These are phyloP conservation scores for Toxotes lorentzi DNA, from an alignment of 2,797 vertebrate species.

Conservation along the genomic window DNA sequence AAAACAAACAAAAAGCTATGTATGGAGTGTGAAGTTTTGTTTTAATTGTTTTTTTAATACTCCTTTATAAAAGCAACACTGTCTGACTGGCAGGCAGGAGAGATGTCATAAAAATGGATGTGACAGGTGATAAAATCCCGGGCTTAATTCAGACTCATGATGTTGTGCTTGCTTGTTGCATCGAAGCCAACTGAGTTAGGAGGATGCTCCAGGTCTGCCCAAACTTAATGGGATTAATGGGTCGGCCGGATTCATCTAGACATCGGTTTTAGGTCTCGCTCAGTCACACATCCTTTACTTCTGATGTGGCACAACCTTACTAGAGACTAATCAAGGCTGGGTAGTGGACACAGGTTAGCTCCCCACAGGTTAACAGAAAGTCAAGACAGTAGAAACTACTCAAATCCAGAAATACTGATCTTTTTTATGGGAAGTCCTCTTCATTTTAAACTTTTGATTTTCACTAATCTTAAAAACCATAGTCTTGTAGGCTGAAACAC, in stretches of 20 bases:
- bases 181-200: background rate
- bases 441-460: background rate
- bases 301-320: background rate
- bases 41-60: background rate
- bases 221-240: conserved; percentile 30
- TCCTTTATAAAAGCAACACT: background rate
- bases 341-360: background rate
- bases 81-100: background rate
- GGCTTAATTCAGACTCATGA: background rate
- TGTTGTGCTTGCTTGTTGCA: background rate
- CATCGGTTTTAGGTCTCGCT: conserved; percentile 24
- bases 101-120: background rate
- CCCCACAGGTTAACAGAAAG: background rate
- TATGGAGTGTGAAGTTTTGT: background rate
- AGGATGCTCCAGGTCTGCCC: conserved; percentile 1
- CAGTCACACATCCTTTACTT: conserved; percentile 1
- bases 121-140: background rate
- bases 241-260: background rate
- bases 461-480: background rate
- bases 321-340: background rate
- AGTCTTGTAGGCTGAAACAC: background rate
- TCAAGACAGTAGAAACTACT: background rate
- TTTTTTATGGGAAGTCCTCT: background rate
- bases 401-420: background rate
- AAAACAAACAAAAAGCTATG: background rate